phyloP scores from a whole-genome alignment of 2,888 invertebrate species.

The Oxytorus armatus region DNA sequence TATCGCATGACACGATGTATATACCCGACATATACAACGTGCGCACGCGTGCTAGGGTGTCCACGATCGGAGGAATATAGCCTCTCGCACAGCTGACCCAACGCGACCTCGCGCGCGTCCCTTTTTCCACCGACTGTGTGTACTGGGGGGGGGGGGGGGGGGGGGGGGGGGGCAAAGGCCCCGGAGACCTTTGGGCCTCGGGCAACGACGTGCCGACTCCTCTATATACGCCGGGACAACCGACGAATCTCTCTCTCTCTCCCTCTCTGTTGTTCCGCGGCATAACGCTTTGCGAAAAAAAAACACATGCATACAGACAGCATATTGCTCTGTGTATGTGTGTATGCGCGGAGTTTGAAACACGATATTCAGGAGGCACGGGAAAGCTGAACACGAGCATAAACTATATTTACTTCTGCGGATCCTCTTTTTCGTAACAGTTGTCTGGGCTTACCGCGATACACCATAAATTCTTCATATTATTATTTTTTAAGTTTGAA shows the following conservation, averaged over 20 bases:
- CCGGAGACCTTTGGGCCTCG: constrained; percentile 69
- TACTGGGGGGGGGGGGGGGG: constrained; percentile 59
- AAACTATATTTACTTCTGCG: constrained; percentile 10
- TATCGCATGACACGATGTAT: constrained; percentile 82
- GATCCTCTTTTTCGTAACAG: constrained; percentile 17
- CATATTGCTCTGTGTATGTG: constrained; percentile 3
- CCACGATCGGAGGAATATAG: constrained; percentile 22
- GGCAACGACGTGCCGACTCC: constrained; percentile 69
- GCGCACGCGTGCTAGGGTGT: constrained; percentile 41
- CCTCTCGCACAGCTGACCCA: constrained; percentile 79
- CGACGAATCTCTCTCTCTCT: too few species aligned
- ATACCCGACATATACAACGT: constrained; percentile 71
- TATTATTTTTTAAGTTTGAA: too few species aligned
- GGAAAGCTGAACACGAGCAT: constrained; percentile 26
- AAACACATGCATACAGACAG: not conserved
- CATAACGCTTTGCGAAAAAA: constrained; percentile 33
- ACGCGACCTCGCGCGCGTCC: constrained; percentile 77
- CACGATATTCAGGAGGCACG: constrained; percentile 50
- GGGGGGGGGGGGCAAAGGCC: constrained; percentile 63
- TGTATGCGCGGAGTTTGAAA: constrained; percentile 42
- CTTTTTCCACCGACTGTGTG: constrained; percentile 74
- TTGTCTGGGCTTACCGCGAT: not conserved
- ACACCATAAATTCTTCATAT: not conserved
- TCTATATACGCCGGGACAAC: constrained; percentile 39
- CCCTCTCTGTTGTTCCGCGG: constrained; percentile 51